Evolutionary conservation across 64 coral and sea anemone genomes (phyloP), one percentile per base, ranked within the genome.

Genomic region (Cladopsammia gracilis): DNA sequence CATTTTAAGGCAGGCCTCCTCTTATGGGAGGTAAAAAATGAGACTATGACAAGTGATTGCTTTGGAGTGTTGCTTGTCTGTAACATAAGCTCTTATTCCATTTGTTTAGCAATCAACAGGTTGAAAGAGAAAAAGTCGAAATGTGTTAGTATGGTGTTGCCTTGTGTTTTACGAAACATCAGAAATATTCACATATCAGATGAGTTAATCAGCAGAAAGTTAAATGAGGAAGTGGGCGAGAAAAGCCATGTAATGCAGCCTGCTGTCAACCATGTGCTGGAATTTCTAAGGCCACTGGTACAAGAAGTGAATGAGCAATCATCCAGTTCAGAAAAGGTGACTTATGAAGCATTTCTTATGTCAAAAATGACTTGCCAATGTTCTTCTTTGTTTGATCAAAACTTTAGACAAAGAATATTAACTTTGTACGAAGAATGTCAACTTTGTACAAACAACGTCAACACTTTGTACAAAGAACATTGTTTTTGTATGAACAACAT

Each of bases 91-190:
- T 45, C 5, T 85, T 50, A 10, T 56, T 86, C 0, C 14, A 43
- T 56, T 23, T 69, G 23, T 18, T 24, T 15, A 87, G 86, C 68
- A 72, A 44, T 88, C 26, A 25, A 72, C 3, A 88, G 70, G 44
- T 48, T 88, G 16, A 42, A 88, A 48, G 68, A 72, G 50, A 87
- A 75, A 19, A 93, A 79, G 43, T 66, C 73, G 60, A 93, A 93
- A 64, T 78, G 59, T 77, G 48, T 93, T 22, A 85, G 85, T 58
- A 93, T 93, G 91, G 71, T 68, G 6, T 25, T 93, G 4, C 91
- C 91, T 66, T 62, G 75, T 15, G 62, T 93, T 16, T 11, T 71
- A 50, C 49, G 14, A 44, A 42, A 91, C 25, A 75, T 91, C 44
- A 50, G 7, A 68, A 64, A 34, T 51, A 64, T 84, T 84, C 19